Conservation (phyloP, 2,797 vertebrate species). For the Falco novaeseelandiae region DNA sequence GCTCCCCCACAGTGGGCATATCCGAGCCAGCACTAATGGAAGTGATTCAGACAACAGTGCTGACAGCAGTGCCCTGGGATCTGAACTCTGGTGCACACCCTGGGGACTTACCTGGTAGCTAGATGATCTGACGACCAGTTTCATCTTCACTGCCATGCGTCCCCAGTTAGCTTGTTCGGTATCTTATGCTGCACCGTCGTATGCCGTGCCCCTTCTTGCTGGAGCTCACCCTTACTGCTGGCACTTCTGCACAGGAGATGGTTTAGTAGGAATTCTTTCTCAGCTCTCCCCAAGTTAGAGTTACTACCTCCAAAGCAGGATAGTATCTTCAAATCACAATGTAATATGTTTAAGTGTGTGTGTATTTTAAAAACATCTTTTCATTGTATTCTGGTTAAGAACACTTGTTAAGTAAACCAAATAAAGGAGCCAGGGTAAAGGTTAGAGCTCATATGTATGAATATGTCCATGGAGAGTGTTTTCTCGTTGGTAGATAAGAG, state of each 20-base stretch:
- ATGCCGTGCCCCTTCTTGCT: neutral
- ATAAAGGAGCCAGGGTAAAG: neutral
- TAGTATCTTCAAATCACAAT: neutral
- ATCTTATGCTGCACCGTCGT: fast-evolving
- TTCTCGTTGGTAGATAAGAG: neutral
- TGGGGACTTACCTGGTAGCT: neutral
- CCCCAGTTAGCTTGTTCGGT: neutral
- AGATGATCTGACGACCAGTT: neutral
- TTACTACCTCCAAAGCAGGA: neutral
- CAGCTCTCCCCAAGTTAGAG: neutral
- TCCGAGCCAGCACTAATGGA: neutral
- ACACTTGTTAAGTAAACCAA: neutral
- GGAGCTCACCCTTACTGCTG: neutral
- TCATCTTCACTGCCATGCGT: neutral
- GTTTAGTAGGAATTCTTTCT: neutral
- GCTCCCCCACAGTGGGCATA: neutral
- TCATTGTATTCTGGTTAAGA: neutral
- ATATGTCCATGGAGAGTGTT: neutral
- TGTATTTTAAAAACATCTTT: fast-evolving
- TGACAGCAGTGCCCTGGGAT: neutral
- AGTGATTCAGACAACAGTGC: neutral
- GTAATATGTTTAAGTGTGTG: neutral
- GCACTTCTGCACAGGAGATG: neutral
- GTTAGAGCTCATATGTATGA: neutral
- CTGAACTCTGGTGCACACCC: neutral